Percentiles rank a stretch among this genome's conserved stretches.
phyloP scores from a whole-genome alignment of 2,888 invertebrate species.

The Teleogryllus oceanicus region DNA sequence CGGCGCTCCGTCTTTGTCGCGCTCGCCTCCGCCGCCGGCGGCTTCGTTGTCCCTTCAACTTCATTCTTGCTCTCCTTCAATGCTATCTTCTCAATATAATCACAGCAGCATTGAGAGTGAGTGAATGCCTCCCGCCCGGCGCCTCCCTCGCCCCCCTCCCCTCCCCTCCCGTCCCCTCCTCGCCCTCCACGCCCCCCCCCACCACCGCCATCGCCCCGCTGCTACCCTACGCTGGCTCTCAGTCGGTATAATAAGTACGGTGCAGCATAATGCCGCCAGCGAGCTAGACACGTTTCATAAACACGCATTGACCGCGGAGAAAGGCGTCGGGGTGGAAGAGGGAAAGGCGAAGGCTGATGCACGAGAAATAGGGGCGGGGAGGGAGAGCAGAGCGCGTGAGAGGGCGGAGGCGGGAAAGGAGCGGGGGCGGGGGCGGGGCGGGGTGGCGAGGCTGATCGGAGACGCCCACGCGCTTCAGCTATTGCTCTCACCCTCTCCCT shows the following conservation, averaged over 20 bases:
- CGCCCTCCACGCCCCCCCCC: constrained; percentile 28
- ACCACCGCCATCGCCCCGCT: constrained; percentile 26
- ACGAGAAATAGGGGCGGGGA: too few species aligned
- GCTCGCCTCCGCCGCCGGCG: background rate
- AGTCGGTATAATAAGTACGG: constrained; percentile 35
- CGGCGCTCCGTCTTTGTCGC: constrained; percentile 26
- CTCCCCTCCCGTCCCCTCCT: constrained; percentile 36
- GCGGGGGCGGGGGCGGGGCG: background rate
- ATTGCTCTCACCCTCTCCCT: background rate
- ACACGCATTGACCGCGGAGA: constrained; percentile 36
- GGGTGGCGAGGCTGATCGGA: background rate
- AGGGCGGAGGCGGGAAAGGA: background rate
- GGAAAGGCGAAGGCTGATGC: background rate
- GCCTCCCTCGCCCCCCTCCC: constrained; percentile 34
- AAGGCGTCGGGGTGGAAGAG: constrained; percentile 20
- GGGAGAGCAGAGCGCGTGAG: background rate
- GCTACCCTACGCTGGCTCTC: constrained; percentile 24
- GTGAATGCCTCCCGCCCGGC: constrained; percentile 42
- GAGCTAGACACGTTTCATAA: constrained; percentile 34
- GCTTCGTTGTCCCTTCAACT: constrained; percentile 35
- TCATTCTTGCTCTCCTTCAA: constrained; percentile 37
- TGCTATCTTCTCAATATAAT: constrained; percentile 38
- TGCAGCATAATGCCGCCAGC: constrained; percentile 24
- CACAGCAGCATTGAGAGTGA: constrained; percentile 41
- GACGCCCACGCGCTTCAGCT: background rate